phyloP scores from a whole-genome alignment of 2,888 invertebrate species.

The Callimorpha dominula region DNA sequence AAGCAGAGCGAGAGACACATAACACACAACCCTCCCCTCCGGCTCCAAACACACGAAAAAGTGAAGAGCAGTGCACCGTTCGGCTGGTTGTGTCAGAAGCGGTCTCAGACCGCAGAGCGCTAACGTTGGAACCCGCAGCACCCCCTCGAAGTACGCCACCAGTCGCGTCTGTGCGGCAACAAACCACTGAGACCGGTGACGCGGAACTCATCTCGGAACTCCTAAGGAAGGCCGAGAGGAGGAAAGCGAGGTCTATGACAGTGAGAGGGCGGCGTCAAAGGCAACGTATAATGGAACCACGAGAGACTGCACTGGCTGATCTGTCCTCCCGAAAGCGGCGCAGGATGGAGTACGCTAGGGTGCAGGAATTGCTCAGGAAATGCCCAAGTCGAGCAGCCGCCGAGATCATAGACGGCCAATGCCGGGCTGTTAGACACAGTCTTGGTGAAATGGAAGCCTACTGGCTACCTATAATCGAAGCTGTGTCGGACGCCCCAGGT shows the following conservation, averaged over 20 bases:
- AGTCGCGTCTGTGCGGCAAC: not conserved
- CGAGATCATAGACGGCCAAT: not conserved
- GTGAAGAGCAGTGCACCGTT: not conserved
- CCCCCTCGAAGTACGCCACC: too few relatives aligned
- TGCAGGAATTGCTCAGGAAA: not conserved
- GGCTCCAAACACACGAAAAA: too few relatives aligned
- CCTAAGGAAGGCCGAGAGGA: not conserved
- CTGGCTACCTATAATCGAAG: slow-evolving; percentile 29
- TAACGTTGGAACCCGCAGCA: too few relatives aligned
- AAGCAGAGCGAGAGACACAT: too few relatives aligned
- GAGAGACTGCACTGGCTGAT: not conserved
- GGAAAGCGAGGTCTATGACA: not conserved
- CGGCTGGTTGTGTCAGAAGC: too few relatives aligned
- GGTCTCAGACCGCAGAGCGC: too few relatives aligned
- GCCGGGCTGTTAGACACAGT: not conserved
- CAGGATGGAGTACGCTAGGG: not conserved
- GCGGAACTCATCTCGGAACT: not conserved
- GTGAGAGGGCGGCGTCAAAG: not conserved
- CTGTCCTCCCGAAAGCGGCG: slow-evolving; percentile 4
- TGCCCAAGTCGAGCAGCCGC: not conserved
- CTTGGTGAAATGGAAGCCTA: slow-evolving; percentile 20
- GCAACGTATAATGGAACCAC: not conserved
- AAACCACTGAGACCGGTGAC: not conserved
- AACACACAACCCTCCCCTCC: too few relatives aligned
- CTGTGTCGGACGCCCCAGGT: slow-evolving; percentile 26